Base-by-base conservation (phyloP, 1,140 invertebrate genomes). In the Zeugodacus cucurbitae region DNA sequence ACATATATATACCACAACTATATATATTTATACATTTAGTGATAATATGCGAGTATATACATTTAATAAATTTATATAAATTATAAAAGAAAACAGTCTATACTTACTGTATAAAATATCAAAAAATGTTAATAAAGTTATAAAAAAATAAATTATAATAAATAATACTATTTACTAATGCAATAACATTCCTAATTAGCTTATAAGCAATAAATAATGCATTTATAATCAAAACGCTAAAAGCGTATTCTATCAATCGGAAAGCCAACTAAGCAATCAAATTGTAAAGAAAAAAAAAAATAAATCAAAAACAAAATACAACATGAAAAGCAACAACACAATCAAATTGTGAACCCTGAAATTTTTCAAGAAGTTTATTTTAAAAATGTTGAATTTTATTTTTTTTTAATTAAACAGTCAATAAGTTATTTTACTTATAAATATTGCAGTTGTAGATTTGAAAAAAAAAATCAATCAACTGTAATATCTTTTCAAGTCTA, bases 221-320 rank as follows among this genome's bases (percentile, higher is more conserved):
- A 86, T 34, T 86, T 86, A 57, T 57, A 85, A 85, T 85, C 32
- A 48, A 85, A 86, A 8, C 82, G 67, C 34, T 37, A n/a, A 37
- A 37, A 74, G 67, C 64, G 64, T 10, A 26, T 11, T 22, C 32
- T 7, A 8, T 29, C 22, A 67, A 67, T 32, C 64, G 26, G 26
- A 29, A 67, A 67, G 11, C n/a, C n/a, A 54, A 54, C 74, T 41
- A 44, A 78, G 26, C 62, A 67, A 67, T 67, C 14, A 67, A 67
- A 67, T 32, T 67, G 62, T 32, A 14, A 67, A 67, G 10, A 29
- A n/a, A n/a, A n/a, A 64, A 64, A 64, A 29, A 64, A 29, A 29
- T 32, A 29, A 5, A 7, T 64, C 8, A 74, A 41, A 34, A 8
- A 67, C 10, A 11, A 17, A 32, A 67, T 17, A 67, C 64, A 34